Conservation (phyloP, 2,797 vertebrate species). For the Benthosema pterotum region DNA sequence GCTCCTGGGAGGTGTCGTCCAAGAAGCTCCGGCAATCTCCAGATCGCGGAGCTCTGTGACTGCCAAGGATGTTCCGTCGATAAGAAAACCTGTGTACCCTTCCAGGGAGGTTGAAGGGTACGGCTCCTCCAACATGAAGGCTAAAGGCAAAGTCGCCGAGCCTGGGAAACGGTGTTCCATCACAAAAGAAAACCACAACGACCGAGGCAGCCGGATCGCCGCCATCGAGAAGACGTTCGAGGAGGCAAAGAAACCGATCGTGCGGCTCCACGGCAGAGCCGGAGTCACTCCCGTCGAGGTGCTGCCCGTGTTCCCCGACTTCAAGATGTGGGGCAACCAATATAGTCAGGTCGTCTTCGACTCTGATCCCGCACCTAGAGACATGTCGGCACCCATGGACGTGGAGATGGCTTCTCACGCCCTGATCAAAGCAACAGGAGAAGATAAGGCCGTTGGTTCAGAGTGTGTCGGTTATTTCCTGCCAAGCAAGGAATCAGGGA, state of each 20-base stretch:
- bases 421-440: conserved; percentile 97
- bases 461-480: conserved; percentile 94
- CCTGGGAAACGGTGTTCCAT: conserved; percentile 97
- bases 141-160: conserved; percentile 96
- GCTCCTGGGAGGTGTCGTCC: conserved; percentile 86
- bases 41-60: conserved; percentile 96
- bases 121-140: conserved; percentile 94
- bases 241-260: conserved; percentile 88
- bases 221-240: conserved; percentile 97
- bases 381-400: conserved; percentile 81
- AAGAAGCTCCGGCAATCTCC: conserved; percentile 90
- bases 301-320: conserved; percentile 92
- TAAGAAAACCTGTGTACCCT: conserved; percentile 97
- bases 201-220: conserved; percentile 93
- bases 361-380: conserved; percentile 94
- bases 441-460: conserved; percentile 79
- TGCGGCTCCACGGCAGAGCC: conserved; percentile 92
- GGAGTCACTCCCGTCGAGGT: conserved; percentile 92
- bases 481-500: conserved; percentile 92
- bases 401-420: conserved; percentile 98
- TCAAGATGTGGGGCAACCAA: conserved; percentile 99
- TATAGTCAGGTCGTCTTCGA: conserved; percentile 97
- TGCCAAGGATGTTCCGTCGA: conserved; percentile 95
- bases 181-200: conserved; percentile 96
- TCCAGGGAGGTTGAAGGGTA: conserved; percentile 97